Evolutionary conservation across 2,113 vertebrate species (phyloP).

Genomic region (Vimba vimba): DNA sequence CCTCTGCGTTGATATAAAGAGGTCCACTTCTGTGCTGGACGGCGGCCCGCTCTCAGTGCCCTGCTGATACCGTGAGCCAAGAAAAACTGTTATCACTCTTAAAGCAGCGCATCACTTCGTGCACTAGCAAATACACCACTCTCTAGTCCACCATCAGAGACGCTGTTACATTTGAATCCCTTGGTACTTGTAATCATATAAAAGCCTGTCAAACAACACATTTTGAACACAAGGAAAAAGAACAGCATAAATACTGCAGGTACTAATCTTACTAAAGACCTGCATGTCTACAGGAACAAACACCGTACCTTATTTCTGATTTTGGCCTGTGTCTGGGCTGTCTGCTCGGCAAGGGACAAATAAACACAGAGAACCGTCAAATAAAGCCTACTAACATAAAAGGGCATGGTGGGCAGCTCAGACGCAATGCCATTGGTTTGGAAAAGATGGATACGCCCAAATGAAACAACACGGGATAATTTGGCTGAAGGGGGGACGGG

Average conservation of each 20-base stretch:
- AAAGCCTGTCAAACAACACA: background rate
- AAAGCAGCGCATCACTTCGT: background rate
- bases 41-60: slow-evolving; percentile 85
- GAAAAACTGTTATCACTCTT: background rate
- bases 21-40: slow-evolving; percentile 90
- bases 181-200: background rate
- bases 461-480: slow-evolving; percentile 58
- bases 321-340: slow-evolving; percentile 95
- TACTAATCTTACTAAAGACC: background rate
- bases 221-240: background rate
- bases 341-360: slow-evolving; percentile 70
- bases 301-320: slow-evolving; percentile 94
- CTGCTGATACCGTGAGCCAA: slow-evolving; percentile 65
- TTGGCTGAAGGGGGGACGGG: slow-evolving; percentile 43
- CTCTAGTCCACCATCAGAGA: background rate
- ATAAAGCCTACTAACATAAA: slow-evolving; percentile 40
- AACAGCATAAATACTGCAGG: background rate
- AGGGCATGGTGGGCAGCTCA: slow-evolving; percentile 8
- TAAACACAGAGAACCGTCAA: slow-evolving; percentile 37
- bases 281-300: slow-evolving; percentile 58
- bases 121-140: background rate
- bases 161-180: background rate
- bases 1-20: slow-evolving; percentile 97
- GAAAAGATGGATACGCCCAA: slow-evolving; percentile 36
- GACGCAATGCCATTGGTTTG: background rate